Conservation (phyloP, 2,113 vertebrate genomes). For the Mastomys coucha region DNA sequence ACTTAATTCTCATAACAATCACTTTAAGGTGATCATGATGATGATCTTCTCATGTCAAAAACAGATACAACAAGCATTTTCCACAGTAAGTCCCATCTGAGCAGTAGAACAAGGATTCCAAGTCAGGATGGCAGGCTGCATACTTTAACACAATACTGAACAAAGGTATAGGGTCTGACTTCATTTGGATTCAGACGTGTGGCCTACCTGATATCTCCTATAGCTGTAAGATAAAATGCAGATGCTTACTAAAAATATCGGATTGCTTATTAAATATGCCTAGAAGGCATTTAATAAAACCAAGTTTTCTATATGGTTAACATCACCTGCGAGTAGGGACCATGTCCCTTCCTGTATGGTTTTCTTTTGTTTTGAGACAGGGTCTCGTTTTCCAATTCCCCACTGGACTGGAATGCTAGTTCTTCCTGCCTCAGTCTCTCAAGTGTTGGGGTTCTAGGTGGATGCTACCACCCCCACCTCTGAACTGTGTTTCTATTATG, state of each 20-base stretch:
- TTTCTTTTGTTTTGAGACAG: neutral
- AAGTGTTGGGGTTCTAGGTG: neutral
- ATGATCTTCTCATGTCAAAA: slow-evolving; percentile 15
- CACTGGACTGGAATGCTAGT: neutral
- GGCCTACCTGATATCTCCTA: neutral
- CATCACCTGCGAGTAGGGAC: neutral
- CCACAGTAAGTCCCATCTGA: neutral
- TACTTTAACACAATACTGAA: neutral
- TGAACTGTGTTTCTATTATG: neutral
- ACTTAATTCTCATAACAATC: neutral
- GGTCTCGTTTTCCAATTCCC: neutral
- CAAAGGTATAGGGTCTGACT: neutral
- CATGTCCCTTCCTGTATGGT: neutral
- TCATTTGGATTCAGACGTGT: slow-evolving; percentile 11
- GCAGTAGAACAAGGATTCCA: slow-evolving; percentile 9
- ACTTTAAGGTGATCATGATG: neutral
- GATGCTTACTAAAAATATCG: slow-evolving; percentile 20
- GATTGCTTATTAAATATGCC: slow-evolving; percentile 6
- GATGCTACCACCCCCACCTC: neutral
- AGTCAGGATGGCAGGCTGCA: neutral
- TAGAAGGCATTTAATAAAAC: slow-evolving; percentile 15
- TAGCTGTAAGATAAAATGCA: neutral
- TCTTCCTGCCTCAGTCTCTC: neutral
- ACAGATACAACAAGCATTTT: neutral
- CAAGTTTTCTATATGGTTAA: neutral